Percentiles rank a stretch among this genome's conserved stretches.
Evolutionary conservation across 23 tunicate species (phyloP).

Genomic region (Phallusia fumigata): DNA sequence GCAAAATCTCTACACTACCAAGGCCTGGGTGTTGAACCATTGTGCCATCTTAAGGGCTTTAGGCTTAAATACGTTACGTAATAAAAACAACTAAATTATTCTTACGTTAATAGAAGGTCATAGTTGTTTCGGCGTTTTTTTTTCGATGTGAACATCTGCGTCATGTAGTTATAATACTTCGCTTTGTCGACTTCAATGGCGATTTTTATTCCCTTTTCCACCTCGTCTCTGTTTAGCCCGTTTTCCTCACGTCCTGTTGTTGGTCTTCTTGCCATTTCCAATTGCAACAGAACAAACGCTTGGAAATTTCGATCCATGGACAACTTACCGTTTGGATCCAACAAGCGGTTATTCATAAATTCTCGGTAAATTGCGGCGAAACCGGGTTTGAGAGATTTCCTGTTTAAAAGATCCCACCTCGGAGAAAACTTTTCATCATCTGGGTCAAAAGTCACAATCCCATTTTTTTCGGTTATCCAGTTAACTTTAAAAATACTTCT

Average conservation of each 20-base stretch:
- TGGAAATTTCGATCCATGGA: not conserved
- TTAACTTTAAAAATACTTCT: not conserved
- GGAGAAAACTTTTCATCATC: not conserved
- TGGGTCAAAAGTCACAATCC: not conserved
- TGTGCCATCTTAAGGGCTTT: no score
- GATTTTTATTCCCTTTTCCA: not conserved
- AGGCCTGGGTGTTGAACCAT: no score
- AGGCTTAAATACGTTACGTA: no score
- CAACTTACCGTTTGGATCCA: not conserved
- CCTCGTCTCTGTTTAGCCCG: not conserved
- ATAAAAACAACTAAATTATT: no score
- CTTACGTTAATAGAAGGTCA: not conserved
- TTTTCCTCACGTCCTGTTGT: not conserved
- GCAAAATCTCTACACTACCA: no score
- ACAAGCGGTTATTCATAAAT: not conserved
- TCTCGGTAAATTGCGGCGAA: not conserved
- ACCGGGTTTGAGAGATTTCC: not conserved
- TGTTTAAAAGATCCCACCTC: not conserved
- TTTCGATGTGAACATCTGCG: not conserved
- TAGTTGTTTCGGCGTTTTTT: not conserved
- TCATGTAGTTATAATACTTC: not conserved
- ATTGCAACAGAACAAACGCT: not conserved
- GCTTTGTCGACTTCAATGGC: not conserved
- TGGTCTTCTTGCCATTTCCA: not conserved
- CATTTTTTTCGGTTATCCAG: not conserved